These are phyloP conservation scores for Albula goreensis DNA, from an alignment of 2,113 vertebrate genomes.

Conservation along the genomic window DNA sequence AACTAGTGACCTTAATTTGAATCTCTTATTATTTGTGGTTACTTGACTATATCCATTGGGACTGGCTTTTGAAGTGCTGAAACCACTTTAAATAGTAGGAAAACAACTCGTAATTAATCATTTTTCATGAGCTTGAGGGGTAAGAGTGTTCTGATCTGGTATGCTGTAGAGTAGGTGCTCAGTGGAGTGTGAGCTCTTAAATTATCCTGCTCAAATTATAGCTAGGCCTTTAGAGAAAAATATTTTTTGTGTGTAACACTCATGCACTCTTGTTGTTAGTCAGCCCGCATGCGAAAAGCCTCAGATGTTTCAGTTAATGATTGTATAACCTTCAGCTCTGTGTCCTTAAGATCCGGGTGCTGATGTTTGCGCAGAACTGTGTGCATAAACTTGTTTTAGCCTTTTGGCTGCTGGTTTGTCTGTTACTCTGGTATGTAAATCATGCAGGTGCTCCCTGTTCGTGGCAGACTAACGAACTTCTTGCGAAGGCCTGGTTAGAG, in stretches of 20 bases:
- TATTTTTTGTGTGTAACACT: not conserved
- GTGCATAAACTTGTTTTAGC: no score
- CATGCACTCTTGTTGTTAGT: not conserved
- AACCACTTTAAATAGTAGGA: not conserved
- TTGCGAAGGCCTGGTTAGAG: not conserved
- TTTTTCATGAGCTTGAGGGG: not conserved
- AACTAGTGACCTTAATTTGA: not conserved
- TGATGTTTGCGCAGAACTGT: not conserved
- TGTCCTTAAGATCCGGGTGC: not conserved
- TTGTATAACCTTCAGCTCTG: conserved; percentile 9
- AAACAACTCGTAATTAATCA: not conserved
- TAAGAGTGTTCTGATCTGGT: no score
- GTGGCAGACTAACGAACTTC: not conserved
- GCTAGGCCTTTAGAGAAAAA: not conserved
- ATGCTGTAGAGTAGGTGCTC: not conserved
- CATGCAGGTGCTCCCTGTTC: not conserved
- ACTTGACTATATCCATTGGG: not conserved
- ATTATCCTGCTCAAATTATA: not conserved
- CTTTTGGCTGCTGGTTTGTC: not conserved
- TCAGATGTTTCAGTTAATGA: conserved; percentile 10
- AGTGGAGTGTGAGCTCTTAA: not conserved
- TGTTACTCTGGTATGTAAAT: not conserved
- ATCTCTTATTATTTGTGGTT: not conserved
- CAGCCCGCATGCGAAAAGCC: not conserved
- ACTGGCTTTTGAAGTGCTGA: not conserved